Evolutionary conservation across 2,113 vertebrate genomes (phyloP).

Genomic region (Strix aluco): DNA sequence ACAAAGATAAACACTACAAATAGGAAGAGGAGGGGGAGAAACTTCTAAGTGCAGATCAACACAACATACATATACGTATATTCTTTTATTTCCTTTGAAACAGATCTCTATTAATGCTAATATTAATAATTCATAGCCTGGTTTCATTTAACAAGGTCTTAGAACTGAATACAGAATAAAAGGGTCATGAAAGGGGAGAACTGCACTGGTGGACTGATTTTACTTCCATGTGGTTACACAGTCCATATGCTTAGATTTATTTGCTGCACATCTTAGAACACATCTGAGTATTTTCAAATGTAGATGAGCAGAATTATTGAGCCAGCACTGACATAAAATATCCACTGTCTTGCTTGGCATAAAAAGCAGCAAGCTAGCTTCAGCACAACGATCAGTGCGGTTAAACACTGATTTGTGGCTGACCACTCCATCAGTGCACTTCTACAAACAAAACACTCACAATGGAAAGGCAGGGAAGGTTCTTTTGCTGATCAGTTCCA

Average conservation of each 20-base stretch:
- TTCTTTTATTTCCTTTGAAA: slow-evolving; percentile 29
- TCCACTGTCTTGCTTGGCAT: background rate
- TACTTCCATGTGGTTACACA: background rate
- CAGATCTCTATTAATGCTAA: slow-evolving; percentile 53
- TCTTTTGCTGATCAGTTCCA: background rate
- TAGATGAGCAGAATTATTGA: background rate
- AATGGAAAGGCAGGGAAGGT: background rate
- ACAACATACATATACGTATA: background rate
- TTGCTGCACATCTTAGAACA: slow-evolving; percentile 5
- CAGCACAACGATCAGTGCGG: background rate
- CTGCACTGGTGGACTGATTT: slow-evolving; percentile 31
- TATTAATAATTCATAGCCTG: slow-evolving; percentile 65
- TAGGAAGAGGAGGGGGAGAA: background rate
- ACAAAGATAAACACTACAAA: background rate
- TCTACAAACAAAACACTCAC: background rate
- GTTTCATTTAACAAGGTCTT: slow-evolving; percentile 41
- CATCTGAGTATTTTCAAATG: slow-evolving; percentile 28
- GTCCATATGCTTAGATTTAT: slow-evolving; percentile 13
- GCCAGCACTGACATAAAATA: slow-evolving; percentile 2
- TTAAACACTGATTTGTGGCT: slow-evolving; percentile 15
- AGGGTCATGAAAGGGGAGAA: background rate
- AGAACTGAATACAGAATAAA: slow-evolving; percentile 25
- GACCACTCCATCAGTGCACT: background rate
- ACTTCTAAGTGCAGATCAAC: slow-evolving; percentile 13
- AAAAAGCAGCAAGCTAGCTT: slow-evolving; percentile 5